Base-by-base conservation (phyloP, 2,888 invertebrate species). In the Agonopterix arenella region DNA sequence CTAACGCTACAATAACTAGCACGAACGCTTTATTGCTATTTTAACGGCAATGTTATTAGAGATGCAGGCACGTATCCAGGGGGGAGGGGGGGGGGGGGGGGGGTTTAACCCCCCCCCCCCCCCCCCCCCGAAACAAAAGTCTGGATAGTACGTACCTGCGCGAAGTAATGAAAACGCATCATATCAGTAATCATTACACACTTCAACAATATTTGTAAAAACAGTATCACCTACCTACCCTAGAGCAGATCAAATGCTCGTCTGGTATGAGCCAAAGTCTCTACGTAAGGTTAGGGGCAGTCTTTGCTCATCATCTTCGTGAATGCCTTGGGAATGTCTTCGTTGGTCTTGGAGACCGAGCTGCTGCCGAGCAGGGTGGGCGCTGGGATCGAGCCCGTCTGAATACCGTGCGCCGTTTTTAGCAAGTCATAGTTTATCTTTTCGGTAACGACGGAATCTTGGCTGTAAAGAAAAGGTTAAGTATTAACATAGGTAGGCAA, bases 351-450 rank as follows among this genome's bases (percentile, higher is more conserved):
- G 62, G 88, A 84, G 65, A 92, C 91, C 61, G 91, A 92, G 67
- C 93, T 92, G 60, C 92, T 90, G 11, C 96, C 97, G 50, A 96
- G 89, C 47, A 97, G 89, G 57, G 93, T 92, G 10, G 96, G 94
- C 75, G 95, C 96, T 4, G 93, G 80, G 52, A 92, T 76, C 50
- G 90, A 85, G 38, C 95, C 95, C 47, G 91, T 90, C 73, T 95
- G 94, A 51, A 97, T 93, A 48, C 91, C 90, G 73, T 94, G 90
- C 45, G 95, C 92, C 48, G 92, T 93, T 72, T 93, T 94, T 50
- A 98, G 80, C 48, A 98, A 85, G 80, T 99, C 98, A 75, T 97
- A 99, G 76, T 96, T 97, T 57, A 98, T 97, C 60, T 90, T 90
- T 59, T 98, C 97, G 0, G 93, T 91, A 9, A 99, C 95, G 43